Percentiles rank a stretch among this genome's conserved stretches.
Conservation (phyloP, 37 sponge, comb jelly and placozoan genomes). For the Crambe crambe region DNA sequence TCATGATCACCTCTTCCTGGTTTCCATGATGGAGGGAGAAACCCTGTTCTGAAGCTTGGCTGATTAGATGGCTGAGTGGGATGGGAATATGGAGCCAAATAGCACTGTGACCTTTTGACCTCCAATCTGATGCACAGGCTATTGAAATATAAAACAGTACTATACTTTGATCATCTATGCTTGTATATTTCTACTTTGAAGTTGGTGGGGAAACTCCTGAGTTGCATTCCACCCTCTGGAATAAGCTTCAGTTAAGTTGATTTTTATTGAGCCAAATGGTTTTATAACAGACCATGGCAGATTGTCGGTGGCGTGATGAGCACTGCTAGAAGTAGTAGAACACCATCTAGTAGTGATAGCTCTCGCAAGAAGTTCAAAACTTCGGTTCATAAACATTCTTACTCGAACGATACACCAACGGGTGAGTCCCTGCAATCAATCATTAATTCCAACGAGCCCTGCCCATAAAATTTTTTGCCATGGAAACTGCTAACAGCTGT, state of each 20-base stretch:
- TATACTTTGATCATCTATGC: not conserved
- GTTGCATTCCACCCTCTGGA: slow-evolving; percentile 14
- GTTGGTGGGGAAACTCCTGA: slow-evolving; percentile 1
- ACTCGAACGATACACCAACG: too few species aligned
- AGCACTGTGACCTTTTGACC: slow-evolving; percentile 24
- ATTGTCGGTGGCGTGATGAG: not conserved
- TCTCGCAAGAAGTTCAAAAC: not conserved
- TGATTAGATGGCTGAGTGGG: slow-evolving; percentile 34
- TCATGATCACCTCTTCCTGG: slow-evolving; percentile 48
- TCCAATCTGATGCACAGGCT: slow-evolving; percentile 68
- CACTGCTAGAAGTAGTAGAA: not conserved
- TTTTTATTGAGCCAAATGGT: slow-evolving; percentile 36
- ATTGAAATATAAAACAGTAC: not conserved
- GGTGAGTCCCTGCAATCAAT: not conserved
- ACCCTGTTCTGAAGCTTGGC: slow-evolving; percentile 40
- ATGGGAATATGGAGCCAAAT: slow-evolving; percentile 84
- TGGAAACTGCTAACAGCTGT: slow-evolving; percentile 4
- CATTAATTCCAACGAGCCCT: not conserved
- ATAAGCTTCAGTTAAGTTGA: slow-evolving; percentile 21
- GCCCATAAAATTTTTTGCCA: not conserved
- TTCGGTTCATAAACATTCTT: not conserved
- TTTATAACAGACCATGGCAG: slow-evolving; percentile 16
- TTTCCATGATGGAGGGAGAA: slow-evolving; percentile 72
- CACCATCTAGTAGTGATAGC: not conserved
- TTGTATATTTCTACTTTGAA: not conserved